These are phyloP conservation scores for Spinus olivaceus DNA, from an alignment of 2,797 vertebrate genomes.

Conservation along the genomic window DNA sequence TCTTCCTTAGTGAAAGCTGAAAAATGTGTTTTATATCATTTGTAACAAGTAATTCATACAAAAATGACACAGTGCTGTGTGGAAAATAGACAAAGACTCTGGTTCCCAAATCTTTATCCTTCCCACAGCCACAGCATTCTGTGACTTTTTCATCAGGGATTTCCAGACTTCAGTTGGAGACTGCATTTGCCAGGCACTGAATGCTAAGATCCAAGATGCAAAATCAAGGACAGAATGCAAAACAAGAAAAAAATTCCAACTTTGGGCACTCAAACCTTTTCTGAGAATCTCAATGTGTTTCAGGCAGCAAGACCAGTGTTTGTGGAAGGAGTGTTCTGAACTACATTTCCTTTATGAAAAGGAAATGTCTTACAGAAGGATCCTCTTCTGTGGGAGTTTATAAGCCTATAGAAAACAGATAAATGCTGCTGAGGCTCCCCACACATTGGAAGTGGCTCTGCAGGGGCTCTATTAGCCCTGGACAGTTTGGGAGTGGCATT, in stretches of 20 bases:
- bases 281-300: neutral
- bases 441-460: neutral
- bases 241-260: neutral
- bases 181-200: neutral
- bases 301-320: neutral
- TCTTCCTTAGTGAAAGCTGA: neutral
- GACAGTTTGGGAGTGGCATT: neutral
- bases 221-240: neutral
- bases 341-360: neutral
- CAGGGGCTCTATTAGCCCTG: neutral
- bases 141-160: neutral
- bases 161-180: neutral
- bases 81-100: neutral
- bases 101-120: neutral
- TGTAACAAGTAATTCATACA: neutral
- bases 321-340: neutral
- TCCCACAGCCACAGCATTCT: neutral
- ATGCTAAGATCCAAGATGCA: neutral
- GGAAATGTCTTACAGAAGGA: neutral
- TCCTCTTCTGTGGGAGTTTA: neutral
- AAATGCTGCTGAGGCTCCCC: neutral
- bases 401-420: neutral
- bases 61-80: neutral
- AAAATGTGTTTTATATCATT: neutral
- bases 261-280: neutral